Evolutionary conservation across 2,888 invertebrate species (phyloP).

Genomic region (Tipula vernalis): DNA sequence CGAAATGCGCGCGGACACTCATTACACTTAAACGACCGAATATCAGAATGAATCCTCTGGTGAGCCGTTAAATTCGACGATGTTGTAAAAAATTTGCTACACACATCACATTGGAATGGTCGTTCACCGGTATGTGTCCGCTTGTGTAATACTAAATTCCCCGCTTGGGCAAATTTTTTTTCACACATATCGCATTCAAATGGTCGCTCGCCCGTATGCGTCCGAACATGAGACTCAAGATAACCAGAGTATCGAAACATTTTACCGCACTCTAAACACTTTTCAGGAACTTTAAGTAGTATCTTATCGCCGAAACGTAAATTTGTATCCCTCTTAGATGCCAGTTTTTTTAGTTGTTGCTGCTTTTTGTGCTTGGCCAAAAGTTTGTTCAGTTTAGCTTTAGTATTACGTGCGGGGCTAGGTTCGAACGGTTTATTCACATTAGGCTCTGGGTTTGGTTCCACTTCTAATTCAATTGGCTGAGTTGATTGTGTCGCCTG

Average conservation of each 20-base stretch:
- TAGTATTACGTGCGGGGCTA: not conserved
- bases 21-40: slow-evolving; percentile 15
- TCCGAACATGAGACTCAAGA: slow-evolving; percentile 25
- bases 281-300: slow-evolving; percentile 21
- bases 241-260: slow-evolving; percentile 24
- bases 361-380: not conserved
- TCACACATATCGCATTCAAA: slow-evolving; percentile 24
- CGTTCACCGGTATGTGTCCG: slow-evolving; percentile 17
- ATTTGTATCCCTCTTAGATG: not conserved
- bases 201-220: slow-evolving; percentile 26
- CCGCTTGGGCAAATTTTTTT: slow-evolving; percentile 16
- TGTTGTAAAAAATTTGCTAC: slow-evolving; percentile 16
- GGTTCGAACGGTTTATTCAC: not conserved
- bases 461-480: not conserved
- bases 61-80: slow-evolving; percentile 18
- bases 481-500: not conserved
- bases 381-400: not conserved
- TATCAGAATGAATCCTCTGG: slow-evolving; percentile 16
- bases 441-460: not conserved
- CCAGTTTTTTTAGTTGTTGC: not conserved
- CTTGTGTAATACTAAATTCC: slow-evolving; percentile 16
- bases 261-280: slow-evolving; percentile 25
- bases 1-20: slow-evolving; percentile 17
- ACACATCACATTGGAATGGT: slow-evolving; percentile 18
- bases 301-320: slow-evolving; percentile 11